Evolutionary conservation across 2,797 vertebrate genomes (phyloP).

Genomic region (Melanotaenia boesemani): DNA sequence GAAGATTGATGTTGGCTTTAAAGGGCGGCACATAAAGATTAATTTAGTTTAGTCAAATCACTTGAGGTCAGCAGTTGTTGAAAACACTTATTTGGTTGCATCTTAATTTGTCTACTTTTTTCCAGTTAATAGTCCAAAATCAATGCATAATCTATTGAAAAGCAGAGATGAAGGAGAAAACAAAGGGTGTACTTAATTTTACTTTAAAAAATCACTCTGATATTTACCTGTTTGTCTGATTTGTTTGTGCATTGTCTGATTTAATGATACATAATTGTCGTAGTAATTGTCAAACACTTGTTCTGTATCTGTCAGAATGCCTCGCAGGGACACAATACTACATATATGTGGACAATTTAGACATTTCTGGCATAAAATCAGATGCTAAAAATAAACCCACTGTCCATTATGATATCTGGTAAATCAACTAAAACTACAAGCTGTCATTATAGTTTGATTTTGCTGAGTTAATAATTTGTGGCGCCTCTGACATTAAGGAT

Average conservation of each 20-base stretch:
- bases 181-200: too few species aligned
- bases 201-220: too few species aligned
- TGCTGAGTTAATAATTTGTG: slow-evolving; percentile 24
- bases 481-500: slow-evolving; percentile 20
- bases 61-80: not conserved
- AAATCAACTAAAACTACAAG: not conserved
- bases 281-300: not conserved
- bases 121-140: not conserved
- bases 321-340: not conserved
- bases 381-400: not conserved
- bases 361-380: not conserved
- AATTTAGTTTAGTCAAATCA: not conserved
- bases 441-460: slow-evolving; percentile 1
- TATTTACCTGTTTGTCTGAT: not conserved
- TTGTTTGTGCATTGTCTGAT: not conserved
- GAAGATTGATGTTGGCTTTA: not conserved
- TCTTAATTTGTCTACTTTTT: not conserved
- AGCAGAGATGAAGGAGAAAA: slow-evolving; percentile 1
- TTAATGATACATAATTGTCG: not conserved
- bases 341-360: not conserved
- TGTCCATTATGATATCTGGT: not conserved
- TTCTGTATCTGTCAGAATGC: not conserved
- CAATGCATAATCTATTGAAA: not conserved
- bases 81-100: not conserved
- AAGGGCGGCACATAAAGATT: not conserved